A percentile compares a stretch with the other conserved stretches of the same genome.
Evolutionary conservation across 1,140 invertebrate species (phyloP).

Genomic region (Panonychus citri): DNA sequence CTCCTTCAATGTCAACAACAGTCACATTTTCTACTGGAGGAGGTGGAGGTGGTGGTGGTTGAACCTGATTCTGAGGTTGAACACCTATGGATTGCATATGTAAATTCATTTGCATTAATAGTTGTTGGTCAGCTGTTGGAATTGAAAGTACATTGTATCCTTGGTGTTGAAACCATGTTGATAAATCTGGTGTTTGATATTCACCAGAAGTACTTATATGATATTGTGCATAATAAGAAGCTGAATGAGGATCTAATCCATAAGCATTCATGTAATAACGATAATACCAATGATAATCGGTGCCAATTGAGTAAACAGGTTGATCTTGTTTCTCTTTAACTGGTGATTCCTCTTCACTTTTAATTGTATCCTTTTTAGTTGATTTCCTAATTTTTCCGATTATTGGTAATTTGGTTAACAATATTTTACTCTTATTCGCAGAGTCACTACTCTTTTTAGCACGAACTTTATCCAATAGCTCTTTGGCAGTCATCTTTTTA

Average conservation of each 20-base stretch:
- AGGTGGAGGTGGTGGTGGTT: background rate
- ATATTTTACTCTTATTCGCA: background rate
- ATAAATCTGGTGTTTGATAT: constrained; percentile 1
- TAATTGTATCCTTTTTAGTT: background rate
- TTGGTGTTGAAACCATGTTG: background rate
- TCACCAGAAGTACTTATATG: constrained; percentile 6
- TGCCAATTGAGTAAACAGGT: background rate
- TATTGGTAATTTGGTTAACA: background rate
- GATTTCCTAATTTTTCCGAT: background rate
- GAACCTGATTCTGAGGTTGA: background rate
- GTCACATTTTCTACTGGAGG: background rate
- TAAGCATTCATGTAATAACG: constrained; percentile 7
- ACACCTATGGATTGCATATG: background rate
- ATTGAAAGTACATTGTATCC: background rate
- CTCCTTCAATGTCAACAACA: background rate
- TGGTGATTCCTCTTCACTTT: background rate
- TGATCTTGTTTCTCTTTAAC: background rate
- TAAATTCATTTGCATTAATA: background rate
- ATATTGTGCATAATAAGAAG: constrained; percentile 8
- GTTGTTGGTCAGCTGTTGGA: background rate
- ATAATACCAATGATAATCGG: constrained; percentile 8
- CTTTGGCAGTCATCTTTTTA: background rate
- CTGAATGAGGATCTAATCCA: background rate
- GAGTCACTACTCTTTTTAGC: background rate
- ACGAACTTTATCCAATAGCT: background rate